Base-by-base conservation (phyloP, 2,888 invertebrate species). In the Pterobdella sp. region DNA sequence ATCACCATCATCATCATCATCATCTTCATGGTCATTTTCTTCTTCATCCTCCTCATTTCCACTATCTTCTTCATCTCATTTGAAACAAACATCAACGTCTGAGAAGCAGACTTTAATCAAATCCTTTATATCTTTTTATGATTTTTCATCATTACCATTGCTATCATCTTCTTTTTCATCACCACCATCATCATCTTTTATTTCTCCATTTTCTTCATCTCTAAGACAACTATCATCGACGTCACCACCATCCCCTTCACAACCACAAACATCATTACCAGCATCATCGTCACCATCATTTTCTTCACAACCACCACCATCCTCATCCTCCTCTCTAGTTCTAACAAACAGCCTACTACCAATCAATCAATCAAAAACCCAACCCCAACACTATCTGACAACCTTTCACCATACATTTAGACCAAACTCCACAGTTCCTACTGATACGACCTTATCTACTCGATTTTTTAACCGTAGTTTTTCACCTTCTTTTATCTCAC, bases 1-100 rank as follows among this genome's bases (percentile, higher is more conserved):
- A 60, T 35, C 60, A 52, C 70, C 26, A 29, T 32, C 26, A 34
- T 35, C 49, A 60, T n/a, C 60, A 35, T 35, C 26, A 35, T n/a
- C 70, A 60, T 35, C 49, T 29, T 14, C 35, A 70, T 34, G 29
- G 35, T 34, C 56, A 56, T 29, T 29, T 34, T 34, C 56, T 14
- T 18, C 31, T 56, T n/a, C 60, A 52, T 18, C 49, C 31, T 34
- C 60, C 31, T 34, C 49, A 35, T 35, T 35, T 34, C 60, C 26
- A 70, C 70, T 35, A 70, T 32, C 49, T 34, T 35, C 52, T n/a
- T 32, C 35, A 60, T 14, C 56, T 56, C 52, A 31, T 56, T 35
- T 29, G 34, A 31, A 31, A 56, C 56, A 31, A 60, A 29, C 35
- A 70, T 26, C 31, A 63, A 10, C 42, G 18, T 18, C 42, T n/a